Percentiles rank a stretch among this genome's conserved stretches.
Evolutionary conservation across 2,888 invertebrate species (phyloP).

Genomic region (Ditula angustiorana): DNA sequence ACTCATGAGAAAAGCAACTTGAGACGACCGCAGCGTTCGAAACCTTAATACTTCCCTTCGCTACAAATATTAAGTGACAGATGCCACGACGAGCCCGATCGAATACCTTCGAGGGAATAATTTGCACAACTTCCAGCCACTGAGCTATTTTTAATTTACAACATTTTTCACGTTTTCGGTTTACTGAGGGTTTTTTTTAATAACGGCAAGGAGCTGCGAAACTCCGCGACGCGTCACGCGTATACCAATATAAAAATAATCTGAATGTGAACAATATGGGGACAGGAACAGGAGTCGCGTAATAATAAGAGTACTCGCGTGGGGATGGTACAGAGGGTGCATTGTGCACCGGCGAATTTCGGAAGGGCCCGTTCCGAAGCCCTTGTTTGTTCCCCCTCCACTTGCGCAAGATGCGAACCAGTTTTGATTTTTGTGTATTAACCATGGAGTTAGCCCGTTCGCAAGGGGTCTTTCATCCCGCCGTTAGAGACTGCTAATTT

Average conservation of each 20-base stretch:
- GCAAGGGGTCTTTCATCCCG: slow-evolving; percentile 67
- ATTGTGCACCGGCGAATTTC: slow-evolving; percentile 85
- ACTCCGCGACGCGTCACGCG: slow-evolving; percentile 75
- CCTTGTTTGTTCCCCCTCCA: slow-evolving; percentile 81
- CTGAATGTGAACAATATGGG: slow-evolving; percentile 82
- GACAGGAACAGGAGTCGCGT: slow-evolving; percentile 81
- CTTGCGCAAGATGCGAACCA: slow-evolving; percentile 85
- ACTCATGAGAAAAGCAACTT: slow-evolving; percentile 85
- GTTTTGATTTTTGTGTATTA: slow-evolving; percentile 81
- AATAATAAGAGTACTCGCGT: slow-evolving; percentile 84
- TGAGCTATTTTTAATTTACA: slow-evolving; percentile 9
- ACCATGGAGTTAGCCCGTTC: slow-evolving; percentile 66
- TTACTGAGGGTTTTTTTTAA: slow-evolving; percentile 45
- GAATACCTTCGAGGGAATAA: slow-evolving; percentile 65
- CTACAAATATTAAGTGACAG: slow-evolving; percentile 84
- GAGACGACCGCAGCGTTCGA: slow-evolving; percentile 85
- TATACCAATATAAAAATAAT: slow-evolving; percentile 78
- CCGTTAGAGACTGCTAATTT: slow-evolving; percentile 41
- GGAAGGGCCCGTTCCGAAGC: slow-evolving; percentile 81
- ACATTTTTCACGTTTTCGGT: slow-evolving; percentile 28
- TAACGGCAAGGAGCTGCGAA: slow-evolving; percentile 56
- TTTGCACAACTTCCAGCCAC: slow-evolving; percentile 57
- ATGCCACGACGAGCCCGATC: slow-evolving; percentile 70
- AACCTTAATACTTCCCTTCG: slow-evolving; percentile 86
- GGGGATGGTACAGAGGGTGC: slow-evolving; percentile 85